These are phyloP conservation scores for Leuciscus idus DNA, from an alignment of 2,113 vertebrate species.

Conservation along the genomic window DNA sequence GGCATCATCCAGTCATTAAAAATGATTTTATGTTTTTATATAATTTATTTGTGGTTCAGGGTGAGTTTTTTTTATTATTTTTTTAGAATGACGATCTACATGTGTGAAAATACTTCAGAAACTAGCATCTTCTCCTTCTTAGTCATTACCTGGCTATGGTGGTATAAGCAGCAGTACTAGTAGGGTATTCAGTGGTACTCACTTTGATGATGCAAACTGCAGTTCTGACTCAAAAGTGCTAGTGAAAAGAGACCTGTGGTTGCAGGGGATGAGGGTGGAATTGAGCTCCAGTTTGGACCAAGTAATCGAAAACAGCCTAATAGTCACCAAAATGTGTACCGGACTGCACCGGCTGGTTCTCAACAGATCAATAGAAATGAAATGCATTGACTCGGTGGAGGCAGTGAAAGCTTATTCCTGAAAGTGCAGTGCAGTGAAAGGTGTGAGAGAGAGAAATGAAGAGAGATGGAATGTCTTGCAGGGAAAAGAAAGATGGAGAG, in stretches of 20 bases:
- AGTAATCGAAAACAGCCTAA: conserved; percentile 34
- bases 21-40: not conserved
- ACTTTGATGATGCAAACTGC: conserved; percentile 17
- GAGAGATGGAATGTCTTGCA: conserved; percentile 16
- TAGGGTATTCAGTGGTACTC: not conserved
- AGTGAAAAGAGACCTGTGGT: conserved; percentile 5
- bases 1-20: not conserved
- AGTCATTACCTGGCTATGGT: not conserved
- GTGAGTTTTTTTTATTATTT: too few relatives aligned
- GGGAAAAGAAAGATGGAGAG: conserved; percentile 53
- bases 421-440: not conserved
- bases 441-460: not conserved
- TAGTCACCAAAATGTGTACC: conserved; percentile 13
- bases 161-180: not conserved
- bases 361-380: conserved; percentile 40
- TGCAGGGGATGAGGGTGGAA: not conserved
- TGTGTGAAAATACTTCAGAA: conserved; percentile 9
- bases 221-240: not conserved
- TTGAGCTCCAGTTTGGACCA: conserved; percentile 11
- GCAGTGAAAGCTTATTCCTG: conserved; percentile 26
- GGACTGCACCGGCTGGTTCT: conserved; percentile 3
- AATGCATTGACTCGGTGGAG: conserved; percentile 29
- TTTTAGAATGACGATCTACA: not conserved
- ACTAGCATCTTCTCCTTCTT: not conserved
- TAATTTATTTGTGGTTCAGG: too few relatives aligned